phyloP scores from a whole-genome alignment of 2,113 vertebrate species.

The Leucoraja erinaceus region DNA sequence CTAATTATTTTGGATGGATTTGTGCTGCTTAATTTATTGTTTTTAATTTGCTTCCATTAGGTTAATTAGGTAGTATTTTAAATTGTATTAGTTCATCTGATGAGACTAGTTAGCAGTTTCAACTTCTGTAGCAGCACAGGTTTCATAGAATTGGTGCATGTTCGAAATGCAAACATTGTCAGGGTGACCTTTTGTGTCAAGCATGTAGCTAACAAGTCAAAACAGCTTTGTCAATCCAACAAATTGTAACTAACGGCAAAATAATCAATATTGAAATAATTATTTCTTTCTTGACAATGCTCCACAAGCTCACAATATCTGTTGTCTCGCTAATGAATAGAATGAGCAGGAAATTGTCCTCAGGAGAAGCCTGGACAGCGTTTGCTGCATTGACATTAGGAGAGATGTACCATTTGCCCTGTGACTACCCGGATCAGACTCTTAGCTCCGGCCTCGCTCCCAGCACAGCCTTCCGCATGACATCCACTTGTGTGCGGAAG shows the following conservation, averaged over 20 bases:
- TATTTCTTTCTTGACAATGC: neutral
- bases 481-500: too few relatives aligned
- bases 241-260: neutral
- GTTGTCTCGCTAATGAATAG: neutral
- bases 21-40: neutral
- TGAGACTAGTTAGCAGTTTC: neutral
- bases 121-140: neutral
- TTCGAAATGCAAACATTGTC: neutral
- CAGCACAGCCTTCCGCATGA: too few relatives aligned
- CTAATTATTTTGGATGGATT: neutral
- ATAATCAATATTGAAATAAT: neutral
- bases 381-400: too few relatives aligned
- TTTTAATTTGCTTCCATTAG: neutral
- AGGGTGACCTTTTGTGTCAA: neutral
- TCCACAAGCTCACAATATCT: too few relatives aligned
- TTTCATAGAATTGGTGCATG: neutral
- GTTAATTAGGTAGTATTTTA: neutral
- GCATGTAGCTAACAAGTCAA: neutral
- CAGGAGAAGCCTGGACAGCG: too few relatives aligned
- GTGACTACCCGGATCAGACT: too few relatives aligned
- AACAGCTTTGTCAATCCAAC: neutral
- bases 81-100: neutral
- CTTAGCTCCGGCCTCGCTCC: too few relatives aligned
- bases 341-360: neutral
- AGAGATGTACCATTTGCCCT: too few relatives aligned